A percentile compares a stretch with the other conserved stretches of the same genome.
Evolutionary conservation across 1,140 invertebrate genomes (phyloP).

Genomic region (Teleopsis dalmanni): DNA sequence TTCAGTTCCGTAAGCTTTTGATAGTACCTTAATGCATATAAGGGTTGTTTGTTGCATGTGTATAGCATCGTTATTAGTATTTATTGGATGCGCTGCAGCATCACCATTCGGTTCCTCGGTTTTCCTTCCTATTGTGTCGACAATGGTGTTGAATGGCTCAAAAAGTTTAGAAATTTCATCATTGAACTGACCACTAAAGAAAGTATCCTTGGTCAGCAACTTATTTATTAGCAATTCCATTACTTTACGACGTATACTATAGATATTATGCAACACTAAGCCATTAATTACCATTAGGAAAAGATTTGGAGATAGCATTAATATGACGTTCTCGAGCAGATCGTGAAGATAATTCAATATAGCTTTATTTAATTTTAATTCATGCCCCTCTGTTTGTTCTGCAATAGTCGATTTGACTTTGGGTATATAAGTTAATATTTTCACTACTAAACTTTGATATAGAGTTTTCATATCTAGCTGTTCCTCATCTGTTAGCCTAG

Average conservation of each 20-base stretch:
- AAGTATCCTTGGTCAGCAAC: constrained; percentile 59
- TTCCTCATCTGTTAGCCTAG: constrained; percentile 45
- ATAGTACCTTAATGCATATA: constrained; percentile 71
- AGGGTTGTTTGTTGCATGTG: constrained; percentile 72
- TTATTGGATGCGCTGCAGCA: constrained; percentile 20
- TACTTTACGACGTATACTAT: constrained; percentile 66
- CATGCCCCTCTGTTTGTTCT: constrained; percentile 46
- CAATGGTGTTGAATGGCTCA: constrained; percentile 54
- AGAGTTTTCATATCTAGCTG: constrained; percentile 48
- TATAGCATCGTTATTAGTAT: constrained; percentile 49
- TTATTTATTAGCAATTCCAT: constrained; percentile 77
- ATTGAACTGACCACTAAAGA: constrained; percentile 47
- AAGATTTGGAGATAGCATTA: constrained; percentile 64
- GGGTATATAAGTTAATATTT: constrained; percentile 59
- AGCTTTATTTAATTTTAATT: constrained; percentile 69
- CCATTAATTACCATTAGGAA: constrained; percentile 69
- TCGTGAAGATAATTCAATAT: constrained; percentile 71
- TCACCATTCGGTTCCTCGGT: constrained; percentile 22
- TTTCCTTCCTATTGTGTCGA: constrained; percentile 51
- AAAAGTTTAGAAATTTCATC: constrained; percentile 52
- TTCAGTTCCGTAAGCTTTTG: constrained; percentile 57
- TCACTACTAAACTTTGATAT: constrained; percentile 62
- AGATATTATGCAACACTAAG: constrained; percentile 59
- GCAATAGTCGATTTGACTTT: constrained; percentile 49
- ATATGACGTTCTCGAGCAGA: constrained; percentile 66